Evolutionary conservation across 2,113 vertebrate genomes (phyloP).

Genomic region (Piaya cayana): DNA sequence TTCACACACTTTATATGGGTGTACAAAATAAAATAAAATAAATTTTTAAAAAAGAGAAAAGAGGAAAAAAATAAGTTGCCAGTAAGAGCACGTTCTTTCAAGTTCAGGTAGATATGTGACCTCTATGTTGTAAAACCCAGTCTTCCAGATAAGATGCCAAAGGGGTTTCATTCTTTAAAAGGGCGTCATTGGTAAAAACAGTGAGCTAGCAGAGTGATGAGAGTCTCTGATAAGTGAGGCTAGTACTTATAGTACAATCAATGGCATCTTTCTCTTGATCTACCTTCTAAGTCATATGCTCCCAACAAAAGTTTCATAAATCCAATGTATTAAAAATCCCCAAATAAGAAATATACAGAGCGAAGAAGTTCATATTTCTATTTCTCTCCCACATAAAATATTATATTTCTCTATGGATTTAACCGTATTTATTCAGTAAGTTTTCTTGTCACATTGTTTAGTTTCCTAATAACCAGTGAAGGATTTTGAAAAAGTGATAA

Average conservation of each 20-base stretch:
- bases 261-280: neutral
- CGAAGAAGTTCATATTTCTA: neutral
- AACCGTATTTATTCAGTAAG: neutral
- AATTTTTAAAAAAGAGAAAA: fast-evolving
- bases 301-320: neutral
- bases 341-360: neutral
- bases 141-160: neutral
- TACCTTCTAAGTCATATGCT: neutral
- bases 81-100: neutral
- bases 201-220: neutral
- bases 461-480: neutral
- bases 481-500: neutral
- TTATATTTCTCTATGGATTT: neutral
- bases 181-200: neutral
- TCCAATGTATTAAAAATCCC: neutral
- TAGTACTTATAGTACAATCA: neutral
- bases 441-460: neutral
- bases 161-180: neutral
- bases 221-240: neutral
- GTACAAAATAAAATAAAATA: neutral
- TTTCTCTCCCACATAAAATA: neutral
- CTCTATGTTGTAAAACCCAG: neutral
- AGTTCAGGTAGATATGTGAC: neutral
- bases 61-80: neutral
- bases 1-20: neutral